phyloP scores from a whole-genome alignment of 2,113 vertebrate species.

The Hydrolagus affinis region DNA sequence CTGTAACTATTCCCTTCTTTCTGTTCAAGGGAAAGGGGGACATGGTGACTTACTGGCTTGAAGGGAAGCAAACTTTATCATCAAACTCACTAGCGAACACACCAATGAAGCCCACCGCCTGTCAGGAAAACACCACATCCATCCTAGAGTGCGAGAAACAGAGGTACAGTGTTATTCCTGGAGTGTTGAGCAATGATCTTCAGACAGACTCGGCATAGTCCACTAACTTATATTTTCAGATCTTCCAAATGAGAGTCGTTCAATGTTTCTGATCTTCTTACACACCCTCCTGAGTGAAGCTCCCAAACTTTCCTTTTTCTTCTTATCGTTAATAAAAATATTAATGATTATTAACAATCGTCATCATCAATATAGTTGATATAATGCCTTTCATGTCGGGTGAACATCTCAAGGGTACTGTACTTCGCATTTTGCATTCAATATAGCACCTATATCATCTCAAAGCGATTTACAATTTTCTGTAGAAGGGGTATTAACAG shows the following conservation, averaged over 20 bases:
- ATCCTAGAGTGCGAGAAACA: slow-evolving; percentile 39
- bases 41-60: slow-evolving; percentile 73
- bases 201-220: slow-evolving; percentile 38
- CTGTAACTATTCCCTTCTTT: background rate
- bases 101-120: slow-evolving; percentile 36
- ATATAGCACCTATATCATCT: no score
- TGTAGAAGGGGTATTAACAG: no score
- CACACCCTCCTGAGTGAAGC: background rate
- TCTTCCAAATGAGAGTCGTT: background rate
- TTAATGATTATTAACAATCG: no score
- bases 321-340: no score
- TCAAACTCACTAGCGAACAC: background rate
- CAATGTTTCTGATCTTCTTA: background rate
- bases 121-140: slow-evolving; percentile 32
- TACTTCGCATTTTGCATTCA: no score
- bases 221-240: background rate
- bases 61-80: slow-evolving; percentile 53
- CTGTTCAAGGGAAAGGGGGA: slow-evolving; percentile 65
- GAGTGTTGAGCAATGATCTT: slow-evolving; percentile 42
- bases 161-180: slow-evolving; percentile 48
- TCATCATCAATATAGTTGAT: no score
- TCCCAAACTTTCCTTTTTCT: background rate
- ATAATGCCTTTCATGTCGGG: no score
- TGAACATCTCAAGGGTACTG: no score
- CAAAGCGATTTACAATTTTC: no score